Conservation (phyloP, 2,797 vertebrate species). For the Thunnus albacares region DNA sequence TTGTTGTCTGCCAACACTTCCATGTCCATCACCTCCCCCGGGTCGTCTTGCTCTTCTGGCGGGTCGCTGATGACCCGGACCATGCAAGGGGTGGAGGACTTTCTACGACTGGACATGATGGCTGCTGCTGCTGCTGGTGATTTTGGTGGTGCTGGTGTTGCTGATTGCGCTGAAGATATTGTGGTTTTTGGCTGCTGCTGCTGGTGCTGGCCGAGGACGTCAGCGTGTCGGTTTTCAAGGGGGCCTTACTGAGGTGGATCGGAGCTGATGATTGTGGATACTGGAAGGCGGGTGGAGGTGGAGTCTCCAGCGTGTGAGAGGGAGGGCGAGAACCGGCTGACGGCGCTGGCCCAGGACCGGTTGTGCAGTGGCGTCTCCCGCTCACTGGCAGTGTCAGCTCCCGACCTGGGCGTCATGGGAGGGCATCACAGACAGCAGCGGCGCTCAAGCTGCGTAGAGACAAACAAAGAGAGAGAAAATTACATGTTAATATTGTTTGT, state of each 20-base stretch:
- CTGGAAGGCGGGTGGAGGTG: slow-evolving; percentile 54
- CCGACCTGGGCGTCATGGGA: slow-evolving; percentile 82
- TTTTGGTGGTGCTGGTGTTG: slow-evolving; percentile 66
- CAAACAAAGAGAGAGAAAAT: slow-evolving; percentile 42
- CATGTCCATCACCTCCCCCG: slow-evolving; percentile 76
- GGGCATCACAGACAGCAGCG: slow-evolving; percentile 80
- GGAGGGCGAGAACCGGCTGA: slow-evolving; percentile 66
- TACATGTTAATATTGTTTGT: slow-evolving; percentile 60
- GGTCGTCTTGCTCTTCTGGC: slow-evolving; percentile 83
- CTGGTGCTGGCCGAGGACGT: slow-evolving; percentile 52
- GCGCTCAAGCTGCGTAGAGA: slow-evolving; percentile 66
- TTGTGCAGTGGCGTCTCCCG: slow-evolving; percentile 80
- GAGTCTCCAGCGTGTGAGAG: slow-evolving; percentile 70
- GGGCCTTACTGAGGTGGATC: slow-evolving; percentile 54
- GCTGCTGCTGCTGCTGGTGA: slow-evolving; percentile 47
- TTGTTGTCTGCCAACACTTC: slow-evolving; percentile 59
- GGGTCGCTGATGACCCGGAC: slow-evolving; percentile 87
- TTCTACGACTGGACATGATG: slow-evolving; percentile 94
- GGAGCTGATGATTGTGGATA: slow-evolving; percentile 59
- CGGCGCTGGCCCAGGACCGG: slow-evolving; percentile 64
- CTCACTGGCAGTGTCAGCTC: slow-evolving; percentile 85
- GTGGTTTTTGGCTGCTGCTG: slow-evolving; percentile 63
- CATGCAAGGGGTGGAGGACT: slow-evolving; percentile 94
- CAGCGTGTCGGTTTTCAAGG: slow-evolving; percentile 46
- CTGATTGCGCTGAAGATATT: slow-evolving; percentile 61